phyloP scores from a whole-genome alignment of 1,140 invertebrate species.

The Lasioglossum baleicum region DNA sequence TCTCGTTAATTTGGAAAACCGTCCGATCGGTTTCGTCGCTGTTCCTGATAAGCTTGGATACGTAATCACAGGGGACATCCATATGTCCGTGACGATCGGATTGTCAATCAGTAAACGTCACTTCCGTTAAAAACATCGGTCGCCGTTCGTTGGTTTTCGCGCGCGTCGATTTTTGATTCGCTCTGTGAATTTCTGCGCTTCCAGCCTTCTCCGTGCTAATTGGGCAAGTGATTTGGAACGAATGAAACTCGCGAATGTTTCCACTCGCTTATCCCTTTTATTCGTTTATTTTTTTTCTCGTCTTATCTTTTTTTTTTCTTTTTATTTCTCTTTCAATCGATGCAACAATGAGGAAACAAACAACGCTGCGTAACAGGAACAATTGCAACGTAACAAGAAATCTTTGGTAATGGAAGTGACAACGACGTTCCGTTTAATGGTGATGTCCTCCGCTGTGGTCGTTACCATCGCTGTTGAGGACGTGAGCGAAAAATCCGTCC shows the following conservation, averaged over 20 bases:
- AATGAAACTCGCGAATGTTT: slow-evolving; percentile 30
- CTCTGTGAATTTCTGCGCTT: too few relatives aligned
- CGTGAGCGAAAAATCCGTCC: slow-evolving; percentile 81
- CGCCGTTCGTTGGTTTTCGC: too few relatives aligned
- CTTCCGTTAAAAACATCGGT: slow-evolving; percentile 30
- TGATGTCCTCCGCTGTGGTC: slow-evolving; percentile 42
- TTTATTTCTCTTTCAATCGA: too few relatives aligned
- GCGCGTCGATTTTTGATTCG: slow-evolving; percentile 46
- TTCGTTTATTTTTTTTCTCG: too few relatives aligned
- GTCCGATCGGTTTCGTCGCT: too few relatives aligned
- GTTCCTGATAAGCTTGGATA: slow-evolving; percentile 13
- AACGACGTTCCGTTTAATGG: slow-evolving; percentile 1
- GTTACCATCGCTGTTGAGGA: slow-evolving; percentile 84
- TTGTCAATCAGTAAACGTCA: slow-evolving; percentile 44
- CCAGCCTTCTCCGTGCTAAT: too few relatives aligned
- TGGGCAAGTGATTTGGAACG: slow-evolving; percentile 51
- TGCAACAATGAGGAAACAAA: too few relatives aligned
- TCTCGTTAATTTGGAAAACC: slow-evolving; percentile 13
- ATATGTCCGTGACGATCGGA: slow-evolving; percentile 24
- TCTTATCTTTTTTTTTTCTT: too few relatives aligned
- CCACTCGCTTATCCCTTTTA: too few relatives aligned
- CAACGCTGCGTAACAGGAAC: not conserved
- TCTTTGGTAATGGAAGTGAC: not conserved
- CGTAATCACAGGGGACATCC: slow-evolving; percentile 33
- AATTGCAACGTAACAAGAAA: slow-evolving; percentile 27